phyloP scores from a whole-genome alignment of 1,140 invertebrate genomes.

The Drosophila simulans region DNA sequence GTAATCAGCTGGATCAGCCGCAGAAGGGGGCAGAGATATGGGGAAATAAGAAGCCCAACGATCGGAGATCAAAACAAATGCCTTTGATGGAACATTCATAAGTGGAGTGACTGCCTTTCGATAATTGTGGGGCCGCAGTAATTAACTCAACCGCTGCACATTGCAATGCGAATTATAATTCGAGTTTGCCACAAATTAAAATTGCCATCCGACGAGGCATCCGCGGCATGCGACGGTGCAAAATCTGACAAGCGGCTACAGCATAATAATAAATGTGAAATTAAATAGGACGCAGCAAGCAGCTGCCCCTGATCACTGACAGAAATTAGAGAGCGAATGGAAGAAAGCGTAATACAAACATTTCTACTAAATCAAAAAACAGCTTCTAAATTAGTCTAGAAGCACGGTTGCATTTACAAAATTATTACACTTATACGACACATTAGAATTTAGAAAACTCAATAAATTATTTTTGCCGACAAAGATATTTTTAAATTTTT shows the following conservation, averaged over 20 bases:
- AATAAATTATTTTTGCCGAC: neutral
- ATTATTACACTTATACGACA: too few species aligned
- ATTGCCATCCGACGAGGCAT: conserved; percentile 69
- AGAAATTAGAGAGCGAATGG: neutral
- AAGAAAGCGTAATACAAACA: too few species aligned
- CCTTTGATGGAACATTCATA: conserved; percentile 8
- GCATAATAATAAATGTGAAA: conserved; percentile 68
- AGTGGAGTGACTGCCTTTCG: conserved; percentile 37
- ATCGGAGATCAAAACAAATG: conserved; percentile 45
- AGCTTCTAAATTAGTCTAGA: too few species aligned
- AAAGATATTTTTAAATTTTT: too few species aligned
- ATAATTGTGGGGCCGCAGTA: conserved; percentile 65
- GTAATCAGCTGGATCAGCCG: conserved; percentile 68
- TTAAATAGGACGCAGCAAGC: conserved; percentile 43
- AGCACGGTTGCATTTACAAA: too few species aligned
- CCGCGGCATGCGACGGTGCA: conserved; percentile 63
- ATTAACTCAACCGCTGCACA: conserved; percentile 61
- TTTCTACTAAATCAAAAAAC: neutral
- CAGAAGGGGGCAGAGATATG: neutral
- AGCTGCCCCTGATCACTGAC: conserved; percentile 32
- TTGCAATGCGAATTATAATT: conserved; percentile 77
- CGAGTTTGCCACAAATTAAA: conserved; percentile 79
- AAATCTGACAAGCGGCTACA: conserved; percentile 74
- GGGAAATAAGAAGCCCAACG: conserved; percentile 3
- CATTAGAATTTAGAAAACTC: too few species aligned